These are phyloP conservation scores for Cacajao melanocephalus DNA, from an alignment of 2,797 vertebrate genomes.

Conservation along the genomic window DNA sequence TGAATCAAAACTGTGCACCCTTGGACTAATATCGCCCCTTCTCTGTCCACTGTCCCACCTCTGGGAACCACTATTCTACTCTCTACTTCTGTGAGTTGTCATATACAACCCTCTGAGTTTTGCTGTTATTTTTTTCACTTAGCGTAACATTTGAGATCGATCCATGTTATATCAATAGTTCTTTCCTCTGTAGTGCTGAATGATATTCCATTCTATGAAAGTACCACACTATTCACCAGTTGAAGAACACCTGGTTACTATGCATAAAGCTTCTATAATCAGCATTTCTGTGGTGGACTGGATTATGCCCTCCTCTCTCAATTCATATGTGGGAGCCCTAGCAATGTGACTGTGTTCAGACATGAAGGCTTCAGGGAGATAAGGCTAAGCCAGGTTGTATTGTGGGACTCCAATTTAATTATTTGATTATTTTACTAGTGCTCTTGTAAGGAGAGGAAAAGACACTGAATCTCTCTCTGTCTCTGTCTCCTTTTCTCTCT, in stretches of 20 bases:
- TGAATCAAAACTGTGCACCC: neutral
- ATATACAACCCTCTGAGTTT: neutral
- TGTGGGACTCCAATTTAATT: neutral
- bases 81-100: neutral
- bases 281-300: neutral
- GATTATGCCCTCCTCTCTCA: neutral
- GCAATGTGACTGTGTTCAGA: neutral
- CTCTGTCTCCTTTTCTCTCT: neutral
- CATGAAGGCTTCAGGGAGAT: no score
- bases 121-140: neutral
- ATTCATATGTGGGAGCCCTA: neutral
- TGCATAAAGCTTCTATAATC: neutral
- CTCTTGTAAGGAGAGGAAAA: neutral
- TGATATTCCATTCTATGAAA: neutral
- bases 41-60: neutral
- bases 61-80: neutral
- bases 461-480: no score
- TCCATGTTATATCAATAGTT: neutral
- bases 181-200: neutral
- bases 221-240: neutral
- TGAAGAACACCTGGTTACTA: neutral
- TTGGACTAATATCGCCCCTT: neutral
- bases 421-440: neutral
- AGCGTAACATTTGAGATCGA: neutral
- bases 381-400: neutral